Evolutionary conservation across 2,888 invertebrate species (phyloP).

Genomic region (Cinara cedri): DNA sequence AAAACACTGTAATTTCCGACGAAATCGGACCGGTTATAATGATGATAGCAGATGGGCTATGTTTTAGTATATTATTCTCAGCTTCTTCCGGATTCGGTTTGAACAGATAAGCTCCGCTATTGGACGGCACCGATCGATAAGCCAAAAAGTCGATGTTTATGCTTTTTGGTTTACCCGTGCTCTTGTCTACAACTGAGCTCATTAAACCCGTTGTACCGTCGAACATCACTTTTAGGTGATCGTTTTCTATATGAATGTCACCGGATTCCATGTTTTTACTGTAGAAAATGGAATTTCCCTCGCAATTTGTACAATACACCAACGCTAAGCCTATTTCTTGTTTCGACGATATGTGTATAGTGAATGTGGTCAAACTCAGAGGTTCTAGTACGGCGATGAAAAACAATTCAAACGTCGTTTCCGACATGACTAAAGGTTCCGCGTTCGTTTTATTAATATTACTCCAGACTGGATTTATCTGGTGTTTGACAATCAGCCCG

Average conservation of each 20-base stretch:
- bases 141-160: constrained; percentile 84
- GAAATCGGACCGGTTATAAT: constrained; percentile 84
- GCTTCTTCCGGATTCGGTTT: constrained; percentile 88
- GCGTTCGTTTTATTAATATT: neutral
- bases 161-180: constrained; percentile 75
- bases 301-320: constrained; percentile 63
- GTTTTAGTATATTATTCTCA: constrained; percentile 77
- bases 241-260: constrained; percentile 84
- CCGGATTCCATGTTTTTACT: constrained; percentile 76
- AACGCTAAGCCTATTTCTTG: constrained; percentile 61
- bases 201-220: constrained; percentile 84
- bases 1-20: constrained; percentile 84
- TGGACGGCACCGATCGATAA: constrained; percentile 88
- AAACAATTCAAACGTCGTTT: constrained; percentile 65
- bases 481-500: constrained; percentile 72
- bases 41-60: constrained; percentile 75
- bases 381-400: constrained; percentile 84
- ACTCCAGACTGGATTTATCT: constrained; percentile 87
- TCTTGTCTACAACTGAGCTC: constrained; percentile 78
- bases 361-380: constrained; percentile 75
- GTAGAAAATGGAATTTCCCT: constrained; percentile 62
- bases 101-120: constrained; percentile 96
- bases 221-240: constrained; percentile 77
- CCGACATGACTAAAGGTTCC: constrained; percentile 45
- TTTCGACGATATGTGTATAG: constrained; percentile 58